Conservation (phyloP, 2,888 invertebrate species). For the Halictus quadricinctus region DNA sequence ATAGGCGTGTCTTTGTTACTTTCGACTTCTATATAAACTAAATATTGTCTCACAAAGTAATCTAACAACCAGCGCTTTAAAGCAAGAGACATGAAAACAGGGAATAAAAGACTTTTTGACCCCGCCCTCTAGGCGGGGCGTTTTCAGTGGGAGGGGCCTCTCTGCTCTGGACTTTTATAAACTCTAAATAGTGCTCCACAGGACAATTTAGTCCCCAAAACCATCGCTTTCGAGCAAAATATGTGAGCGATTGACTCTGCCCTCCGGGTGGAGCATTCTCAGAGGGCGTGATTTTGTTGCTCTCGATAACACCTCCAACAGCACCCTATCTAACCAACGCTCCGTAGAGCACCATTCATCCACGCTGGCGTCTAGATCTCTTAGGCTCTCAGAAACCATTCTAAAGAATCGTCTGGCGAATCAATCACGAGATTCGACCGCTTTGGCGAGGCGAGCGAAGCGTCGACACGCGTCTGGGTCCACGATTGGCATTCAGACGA, state of each 20-base stretch:
- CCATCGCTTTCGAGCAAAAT: no score
- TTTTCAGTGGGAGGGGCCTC: no score
- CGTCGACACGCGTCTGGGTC: conserved; percentile 8
- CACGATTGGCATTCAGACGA: not conserved
- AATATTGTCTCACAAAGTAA: no score
- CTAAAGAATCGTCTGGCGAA: not conserved
- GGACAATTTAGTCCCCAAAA: no score
- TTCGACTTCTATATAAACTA: no score
- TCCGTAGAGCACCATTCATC: not conserved
- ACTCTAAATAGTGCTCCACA: no score
- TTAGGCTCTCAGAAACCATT: not conserved
- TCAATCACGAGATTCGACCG: not conserved
- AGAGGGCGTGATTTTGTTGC: not conserved
- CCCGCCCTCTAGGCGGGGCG: no score
- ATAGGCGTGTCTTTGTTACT: no score
- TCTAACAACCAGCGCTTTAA: no score
- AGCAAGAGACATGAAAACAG: no score
- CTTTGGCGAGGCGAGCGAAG: not conserved
- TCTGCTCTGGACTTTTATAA: no score
- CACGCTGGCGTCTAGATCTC: not conserved
- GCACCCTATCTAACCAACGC: not conserved
- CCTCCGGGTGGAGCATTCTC: not conserved
- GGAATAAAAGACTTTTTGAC: no score
- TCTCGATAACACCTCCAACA: not conserved
- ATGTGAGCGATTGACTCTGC: not conserved